A percentile compares a stretch with the other conserved stretches of the same genome.
Evolutionary conservation across 2,888 invertebrate species (phyloP).

Genomic region (Phaonia tiefii): DNA sequence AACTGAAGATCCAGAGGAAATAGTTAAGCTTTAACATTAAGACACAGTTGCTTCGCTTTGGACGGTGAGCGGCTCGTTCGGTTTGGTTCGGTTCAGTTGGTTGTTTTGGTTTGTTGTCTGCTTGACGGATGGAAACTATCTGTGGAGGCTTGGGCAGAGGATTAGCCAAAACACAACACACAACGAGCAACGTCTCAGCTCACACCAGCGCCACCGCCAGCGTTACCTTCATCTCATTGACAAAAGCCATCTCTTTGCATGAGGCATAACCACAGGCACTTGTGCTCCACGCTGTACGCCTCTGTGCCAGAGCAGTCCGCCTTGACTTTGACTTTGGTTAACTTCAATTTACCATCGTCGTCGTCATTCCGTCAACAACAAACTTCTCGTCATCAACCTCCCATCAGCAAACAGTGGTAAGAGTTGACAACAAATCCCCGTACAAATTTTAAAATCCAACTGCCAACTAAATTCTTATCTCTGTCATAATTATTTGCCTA

Average conservation of each 20-base stretch:
- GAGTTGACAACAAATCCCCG: conserved; percentile 1
- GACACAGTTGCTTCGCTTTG: conserved; percentile 49
- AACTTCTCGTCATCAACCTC: conserved; percentile 44
- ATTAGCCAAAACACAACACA: conserved; percentile 52
- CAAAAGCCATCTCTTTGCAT: background rate
- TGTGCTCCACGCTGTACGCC: conserved; percentile 48
- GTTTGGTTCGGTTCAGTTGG: conserved; percentile 23
- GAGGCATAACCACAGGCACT: background rate
- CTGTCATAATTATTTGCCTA: background rate
- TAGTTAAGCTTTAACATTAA: conserved; percentile 66
- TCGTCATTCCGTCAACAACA: conserved; percentile 59
- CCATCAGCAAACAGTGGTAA: conserved; percentile 48
- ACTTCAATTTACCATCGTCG: conserved; percentile 10
- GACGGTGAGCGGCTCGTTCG: conserved; percentile 53
- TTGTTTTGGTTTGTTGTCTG: conserved; percentile 51
- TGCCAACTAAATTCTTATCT: background rate
- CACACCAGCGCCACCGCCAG: background rate
- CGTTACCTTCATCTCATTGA: background rate
- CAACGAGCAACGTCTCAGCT: background rate
- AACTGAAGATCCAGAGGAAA: conserved; percentile 69
- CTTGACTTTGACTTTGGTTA: conserved; percentile 65
- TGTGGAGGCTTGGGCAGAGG: conserved; percentile 54
- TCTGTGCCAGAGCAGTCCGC: conserved; percentile 51
- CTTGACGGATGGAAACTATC: conserved; percentile 58
- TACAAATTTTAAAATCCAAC: background rate